These are phyloP conservation scores for Azorinus chamasolen DNA, from an alignment of 2,888 invertebrate species.

Conservation along the genomic window DNA sequence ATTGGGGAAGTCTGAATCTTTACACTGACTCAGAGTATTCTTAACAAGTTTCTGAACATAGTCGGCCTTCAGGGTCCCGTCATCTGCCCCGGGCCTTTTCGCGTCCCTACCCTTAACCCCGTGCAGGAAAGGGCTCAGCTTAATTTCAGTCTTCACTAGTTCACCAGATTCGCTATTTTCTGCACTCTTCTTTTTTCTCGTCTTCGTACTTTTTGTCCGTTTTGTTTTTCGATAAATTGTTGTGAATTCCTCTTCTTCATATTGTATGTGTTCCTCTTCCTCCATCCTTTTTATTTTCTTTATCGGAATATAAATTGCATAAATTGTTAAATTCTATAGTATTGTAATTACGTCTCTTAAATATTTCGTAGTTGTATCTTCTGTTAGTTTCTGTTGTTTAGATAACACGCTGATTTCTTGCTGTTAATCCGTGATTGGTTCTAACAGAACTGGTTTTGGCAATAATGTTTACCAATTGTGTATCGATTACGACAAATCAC, in stretches of 20 bases:
- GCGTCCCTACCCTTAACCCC: constrained; percentile 35
- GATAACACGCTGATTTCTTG: too few species aligned
- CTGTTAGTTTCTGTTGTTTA: too few species aligned
- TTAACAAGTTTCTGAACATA: constrained; percentile 50
- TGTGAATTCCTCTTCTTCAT: constrained; percentile 51
- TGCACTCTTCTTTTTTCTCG: constrained; percentile 24
- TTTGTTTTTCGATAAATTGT: constrained; percentile 46
- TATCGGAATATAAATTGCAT: too few species aligned
- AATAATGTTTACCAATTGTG: too few species aligned
- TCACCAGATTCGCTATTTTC: background rate
- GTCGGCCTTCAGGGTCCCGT: constrained; percentile 21
- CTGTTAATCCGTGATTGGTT: too few species aligned
- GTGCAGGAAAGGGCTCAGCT: constrained; percentile 48
- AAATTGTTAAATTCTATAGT: too few species aligned
- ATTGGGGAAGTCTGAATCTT: constrained; percentile 25
- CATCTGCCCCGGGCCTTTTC: constrained; percentile 17
- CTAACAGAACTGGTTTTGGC: too few species aligned
- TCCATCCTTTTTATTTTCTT: constrained; percentile 12
- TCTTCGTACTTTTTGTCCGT: constrained; percentile 42
- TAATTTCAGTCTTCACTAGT: constrained; percentile 28
- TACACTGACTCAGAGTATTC: constrained; percentile 55
- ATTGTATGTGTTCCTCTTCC: constrained; percentile 43
- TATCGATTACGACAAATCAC: background rate
- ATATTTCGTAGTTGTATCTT: too few species aligned
- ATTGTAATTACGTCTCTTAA: too few species aligned